phyloP scores from a whole-genome alignment of 1,140 invertebrate species.

The Panulirus ornatus region DNA sequence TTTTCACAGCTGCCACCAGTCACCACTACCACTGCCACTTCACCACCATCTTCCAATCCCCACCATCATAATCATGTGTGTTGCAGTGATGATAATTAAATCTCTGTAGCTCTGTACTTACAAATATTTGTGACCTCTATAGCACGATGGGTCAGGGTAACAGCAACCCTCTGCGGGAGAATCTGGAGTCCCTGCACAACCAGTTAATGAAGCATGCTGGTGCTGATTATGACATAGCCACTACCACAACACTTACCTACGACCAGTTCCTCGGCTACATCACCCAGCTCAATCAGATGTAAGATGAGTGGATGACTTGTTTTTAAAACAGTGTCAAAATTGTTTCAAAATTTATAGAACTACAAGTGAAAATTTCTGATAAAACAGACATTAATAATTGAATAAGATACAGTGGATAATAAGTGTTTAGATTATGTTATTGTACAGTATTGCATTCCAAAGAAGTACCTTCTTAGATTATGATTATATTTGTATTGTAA shows the following conservation, averaged over 20 bases:
- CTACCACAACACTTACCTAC: conserved; percentile 73
- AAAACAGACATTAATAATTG: too few species aligned
- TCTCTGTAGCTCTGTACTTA: too few species aligned
- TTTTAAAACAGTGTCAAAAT: neutral
- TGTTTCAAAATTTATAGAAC: neutral
- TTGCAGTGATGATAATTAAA: too few species aligned
- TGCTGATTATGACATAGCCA: conserved; percentile 74
- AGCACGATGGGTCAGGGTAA: conserved; percentile 55
- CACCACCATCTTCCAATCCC: too few species aligned
- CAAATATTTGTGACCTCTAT: neutral
- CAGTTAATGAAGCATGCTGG: conserved; percentile 75
- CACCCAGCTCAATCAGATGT: conserved; percentile 74
- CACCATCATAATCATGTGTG: too few species aligned
- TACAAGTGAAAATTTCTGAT: neutral
- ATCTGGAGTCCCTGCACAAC: conserved; percentile 72
- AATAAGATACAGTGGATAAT: neutral
- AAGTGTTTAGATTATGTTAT: neutral
- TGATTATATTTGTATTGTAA: too few species aligned
- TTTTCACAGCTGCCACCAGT: too few species aligned
- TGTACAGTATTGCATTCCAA: neutral
- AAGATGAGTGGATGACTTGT: neutral
- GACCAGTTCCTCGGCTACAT: conserved; percentile 73
- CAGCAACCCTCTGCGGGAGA: conserved; percentile 65
- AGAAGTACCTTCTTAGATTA: neutral
- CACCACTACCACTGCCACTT: too few species aligned